Evolutionary conservation across 1,140 invertebrate genomes (phyloP), one percentile per base, ranked within the genome.

Genomic region (Nebria ingens): DNA sequence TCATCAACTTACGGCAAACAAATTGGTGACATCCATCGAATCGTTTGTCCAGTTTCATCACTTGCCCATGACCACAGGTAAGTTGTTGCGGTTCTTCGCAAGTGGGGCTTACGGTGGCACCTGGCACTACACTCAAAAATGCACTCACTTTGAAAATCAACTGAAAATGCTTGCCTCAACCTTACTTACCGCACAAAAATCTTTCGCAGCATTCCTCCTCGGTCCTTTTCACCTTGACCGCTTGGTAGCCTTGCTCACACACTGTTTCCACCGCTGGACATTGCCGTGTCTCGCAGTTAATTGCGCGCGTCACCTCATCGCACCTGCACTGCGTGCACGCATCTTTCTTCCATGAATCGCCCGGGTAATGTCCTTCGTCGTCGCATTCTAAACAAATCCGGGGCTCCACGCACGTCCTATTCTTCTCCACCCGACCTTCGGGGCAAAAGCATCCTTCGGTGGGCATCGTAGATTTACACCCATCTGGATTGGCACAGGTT

Each of bases 381-480:
- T 87, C 86, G 62, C 86, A 88, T 0, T 79, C 73, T 53, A 78
- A 74, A 63, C 86, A 89, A 19, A 76, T 73, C 2, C 58, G 67
- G 34, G 72, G 69, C 40, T 76, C 71, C 2, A 84, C 76, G 58
- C 84, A 86, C 2, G 71, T 76, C 56, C 73, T 75, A 65, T 82
- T 79, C 19, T 75, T 68, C 51, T 79, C 68, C 0, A 84, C 80
- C 76, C 80, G 60, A 11, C 79, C 80, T 42, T 77, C 64, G 1
- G 86, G 84, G 74, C 91, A 95, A 76, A 86, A 89, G 68, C 91
- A 95, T 3, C 89, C 89, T 65, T 93, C 90, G 21, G 73, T 75
- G 3, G 69, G 69, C 53, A 68, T 69, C 25, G 66, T 67, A 2
- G 65, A 51, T 19, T 62, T 56, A 19, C 62, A 60, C n/a, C 62